Percentiles rank a stretch among this genome's conserved stretches.
Evolutionary conservation across 1,140 invertebrate genomes (phyloP).

Genomic region (Magallana gigas): DNA sequence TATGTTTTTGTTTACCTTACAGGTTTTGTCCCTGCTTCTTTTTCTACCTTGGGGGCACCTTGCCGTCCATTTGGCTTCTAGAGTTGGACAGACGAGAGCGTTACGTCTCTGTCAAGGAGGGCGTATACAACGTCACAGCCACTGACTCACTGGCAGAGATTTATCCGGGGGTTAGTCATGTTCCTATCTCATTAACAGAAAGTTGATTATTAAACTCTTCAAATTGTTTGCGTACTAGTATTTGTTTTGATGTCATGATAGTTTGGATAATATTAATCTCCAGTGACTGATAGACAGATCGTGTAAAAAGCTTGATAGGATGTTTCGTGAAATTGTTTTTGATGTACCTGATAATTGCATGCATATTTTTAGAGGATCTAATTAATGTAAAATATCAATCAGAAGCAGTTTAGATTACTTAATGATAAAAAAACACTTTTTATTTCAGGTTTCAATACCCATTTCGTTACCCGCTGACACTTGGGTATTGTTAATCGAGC

Average conservation of each 20-base stretch:
- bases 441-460: conserved; percentile 62
- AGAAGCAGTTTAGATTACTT: too few relatives aligned
- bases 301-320: too few relatives aligned
- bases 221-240: too few relatives aligned
- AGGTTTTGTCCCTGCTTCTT: conserved; percentile 76
- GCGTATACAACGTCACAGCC: background rate
- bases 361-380: too few relatives aligned
- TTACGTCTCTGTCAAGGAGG: conserved; percentile 44
- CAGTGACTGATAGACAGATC: too few relatives aligned
- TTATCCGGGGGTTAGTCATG: conserved; percentile 26
- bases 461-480: conserved; percentile 65
- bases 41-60: conserved; percentile 70
- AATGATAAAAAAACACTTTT: background rate
- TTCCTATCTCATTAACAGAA: background rate
- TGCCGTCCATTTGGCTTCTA: conserved; percentile 74
- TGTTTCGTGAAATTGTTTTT: too few relatives aligned
- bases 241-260: too few relatives aligned
- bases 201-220: too few relatives aligned
- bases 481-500: conserved; percentile 90
- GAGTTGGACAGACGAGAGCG: conserved; percentile 68
- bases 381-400: too few relatives aligned
- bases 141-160: conserved; percentile 14
- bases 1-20: background rate
- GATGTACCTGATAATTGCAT: too few relatives aligned
- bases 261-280: too few relatives aligned